Conservation (phyloP, 2,113 vertebrate genomes). For the Glaucidium brasilianum region DNA sequence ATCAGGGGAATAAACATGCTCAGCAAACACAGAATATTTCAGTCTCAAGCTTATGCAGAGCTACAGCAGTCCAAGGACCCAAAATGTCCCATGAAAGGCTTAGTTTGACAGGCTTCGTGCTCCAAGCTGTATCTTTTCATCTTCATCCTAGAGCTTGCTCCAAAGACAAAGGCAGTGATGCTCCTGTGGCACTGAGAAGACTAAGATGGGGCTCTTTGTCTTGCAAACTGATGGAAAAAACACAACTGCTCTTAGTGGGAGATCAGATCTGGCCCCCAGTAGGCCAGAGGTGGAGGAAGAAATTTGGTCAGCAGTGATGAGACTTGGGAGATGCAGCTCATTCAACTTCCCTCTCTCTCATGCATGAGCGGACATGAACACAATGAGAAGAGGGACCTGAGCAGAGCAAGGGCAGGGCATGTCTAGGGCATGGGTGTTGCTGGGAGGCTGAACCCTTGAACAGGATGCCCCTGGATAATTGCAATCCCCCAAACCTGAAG, state of each 20-base stretch:
- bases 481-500: rapidly evolving
- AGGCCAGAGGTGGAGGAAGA: background rate
- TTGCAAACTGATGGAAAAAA: background rate
- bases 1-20: background rate
- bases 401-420: background rate
- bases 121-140: background rate
- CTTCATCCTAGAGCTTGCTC: background rate
- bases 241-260: background rate
- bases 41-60: background rate
- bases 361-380: background rate
- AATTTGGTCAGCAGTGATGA: too few species aligned
- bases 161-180: background rate
- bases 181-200: background rate
- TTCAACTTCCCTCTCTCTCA: background rate
- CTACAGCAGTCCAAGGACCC: background rate
- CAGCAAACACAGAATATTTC: background rate
- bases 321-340: background rate
- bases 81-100: background rate
- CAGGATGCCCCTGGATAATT: background rate
- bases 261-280: background rate
- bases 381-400: background rate
- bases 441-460: background rate
- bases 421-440: background rate
- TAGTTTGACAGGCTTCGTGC: background rate
- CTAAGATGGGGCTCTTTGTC: background rate